A percentile compares a stretch with the other conserved stretches of the same genome.
Conservation (phyloP, 2,797 vertebrate species). For the Smutsia temminckii region DNA sequence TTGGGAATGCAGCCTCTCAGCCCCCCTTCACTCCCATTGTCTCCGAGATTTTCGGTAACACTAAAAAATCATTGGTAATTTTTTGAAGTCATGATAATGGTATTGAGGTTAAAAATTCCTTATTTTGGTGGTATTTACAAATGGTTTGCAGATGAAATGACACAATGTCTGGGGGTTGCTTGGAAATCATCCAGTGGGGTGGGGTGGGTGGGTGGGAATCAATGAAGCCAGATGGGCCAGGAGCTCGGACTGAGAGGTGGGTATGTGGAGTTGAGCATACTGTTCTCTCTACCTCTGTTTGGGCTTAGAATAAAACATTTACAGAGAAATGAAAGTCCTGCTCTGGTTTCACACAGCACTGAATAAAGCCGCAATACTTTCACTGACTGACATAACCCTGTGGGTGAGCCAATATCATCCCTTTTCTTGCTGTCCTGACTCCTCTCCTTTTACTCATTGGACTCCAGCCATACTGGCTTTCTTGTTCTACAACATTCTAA, state of each 20-base stretch:
- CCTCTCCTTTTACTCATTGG: neutral
- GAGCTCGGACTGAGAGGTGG: neutral
- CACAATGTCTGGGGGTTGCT: neutral
- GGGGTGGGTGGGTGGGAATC: too few relatives aligned
- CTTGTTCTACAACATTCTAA: too few relatives aligned
- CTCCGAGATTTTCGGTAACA: neutral
- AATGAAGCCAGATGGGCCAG: accelerated
- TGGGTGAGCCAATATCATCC: too few relatives aligned
- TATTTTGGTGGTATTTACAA: neutral
- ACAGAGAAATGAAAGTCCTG: neutral
- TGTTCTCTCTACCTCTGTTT: neutral
- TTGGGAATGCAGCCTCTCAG: accelerated
- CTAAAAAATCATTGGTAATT: neutral
- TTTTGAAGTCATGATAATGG: neutral
- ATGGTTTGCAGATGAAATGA: neutral
- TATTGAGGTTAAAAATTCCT: neutral
- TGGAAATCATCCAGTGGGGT: neutral
- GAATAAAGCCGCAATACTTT: neutral
- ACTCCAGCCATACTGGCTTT: neutral
- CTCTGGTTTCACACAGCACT: neutral
- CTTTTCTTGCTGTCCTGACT: too few relatives aligned
- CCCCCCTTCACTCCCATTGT: neutral
- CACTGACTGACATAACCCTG: too few relatives aligned
- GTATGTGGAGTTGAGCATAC: neutral
- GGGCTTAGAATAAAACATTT: neutral